Conservation (phyloP, 2,797 vertebrate genomes). For the Catostomus latipinnis region DNA sequence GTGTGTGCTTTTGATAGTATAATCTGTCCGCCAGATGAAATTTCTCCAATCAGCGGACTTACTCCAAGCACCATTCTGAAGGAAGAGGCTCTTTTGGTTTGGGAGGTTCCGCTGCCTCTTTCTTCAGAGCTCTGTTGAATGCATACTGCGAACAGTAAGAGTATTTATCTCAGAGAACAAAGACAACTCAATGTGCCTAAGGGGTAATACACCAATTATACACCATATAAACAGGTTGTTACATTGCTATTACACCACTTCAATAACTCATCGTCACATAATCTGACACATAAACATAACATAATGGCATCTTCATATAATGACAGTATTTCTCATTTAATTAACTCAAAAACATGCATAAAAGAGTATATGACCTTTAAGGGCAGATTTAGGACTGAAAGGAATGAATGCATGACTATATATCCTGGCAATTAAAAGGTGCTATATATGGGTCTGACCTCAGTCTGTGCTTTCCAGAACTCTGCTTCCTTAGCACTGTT, state of each 20-base stretch:
- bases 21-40: not conserved
- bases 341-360: not conserved
- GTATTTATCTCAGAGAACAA: not conserved
- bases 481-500: conserved; percentile 96
- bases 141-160: conserved; percentile 78
- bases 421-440: not conserved
- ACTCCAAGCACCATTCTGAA: conserved; percentile 89
- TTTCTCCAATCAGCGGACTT: conserved; percentile 50
- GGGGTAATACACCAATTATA: not conserved
- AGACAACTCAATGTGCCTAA: not conserved
- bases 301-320: not conserved
- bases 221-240: not conserved
- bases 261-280: not conserved
- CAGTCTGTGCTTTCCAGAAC: conserved; percentile 96
- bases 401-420: not conserved
- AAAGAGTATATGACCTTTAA: too few species aligned
- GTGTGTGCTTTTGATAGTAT: not conserved
- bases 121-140: conserved; percentile 88
- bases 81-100: conserved; percentile 86
- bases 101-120: conserved; percentile 83
- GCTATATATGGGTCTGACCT: conserved; percentile 76
- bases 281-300: not conserved
- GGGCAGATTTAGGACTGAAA: not conserved
- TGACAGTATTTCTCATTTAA: not conserved
- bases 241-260: not conserved